Conservation (phyloP, 2,797 vertebrate genomes). For the Pogoniulus pusillus region DNA sequence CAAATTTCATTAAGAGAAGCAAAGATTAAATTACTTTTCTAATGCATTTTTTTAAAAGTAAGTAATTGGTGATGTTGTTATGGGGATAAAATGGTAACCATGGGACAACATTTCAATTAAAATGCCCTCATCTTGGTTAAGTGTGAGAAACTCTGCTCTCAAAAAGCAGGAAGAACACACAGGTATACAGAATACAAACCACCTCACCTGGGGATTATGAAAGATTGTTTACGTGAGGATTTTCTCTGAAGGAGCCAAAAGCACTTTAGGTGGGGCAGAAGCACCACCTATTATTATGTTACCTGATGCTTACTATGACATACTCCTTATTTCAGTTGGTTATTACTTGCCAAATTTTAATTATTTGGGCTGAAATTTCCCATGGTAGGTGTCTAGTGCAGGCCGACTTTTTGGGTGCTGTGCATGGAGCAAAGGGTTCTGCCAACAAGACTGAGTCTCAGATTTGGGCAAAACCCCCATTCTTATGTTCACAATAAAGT, state of each 20-base stretch:
- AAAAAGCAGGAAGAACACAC: neutral
- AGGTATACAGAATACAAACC: neutral
- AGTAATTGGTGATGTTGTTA: constrained; percentile 56
- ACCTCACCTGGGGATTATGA: constrained; percentile 10
- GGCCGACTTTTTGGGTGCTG: neutral
- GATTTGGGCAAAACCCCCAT: neutral
- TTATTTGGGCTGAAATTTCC: constrained; percentile 51
- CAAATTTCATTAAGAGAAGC: constrained; percentile 59
- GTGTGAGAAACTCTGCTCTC: constrained; percentile 24
- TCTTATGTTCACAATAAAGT: neutral
- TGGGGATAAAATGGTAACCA: constrained; percentile 48
- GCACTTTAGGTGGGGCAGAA: constrained; percentile 58
- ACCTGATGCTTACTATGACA: constrained; percentile 30
- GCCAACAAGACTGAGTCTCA: neutral
- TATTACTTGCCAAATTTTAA: constrained; percentile 46
- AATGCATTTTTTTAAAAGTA: constrained; percentile 53
- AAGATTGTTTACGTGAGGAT: constrained; percentile 43
- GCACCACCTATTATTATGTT: constrained; percentile 56
- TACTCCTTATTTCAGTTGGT: neutral
- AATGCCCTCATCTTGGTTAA: constrained; percentile 12
- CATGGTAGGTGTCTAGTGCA: neutral
- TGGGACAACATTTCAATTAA: constrained; percentile 39
- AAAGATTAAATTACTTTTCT: constrained; percentile 64
- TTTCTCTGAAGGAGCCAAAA: constrained; percentile 59
- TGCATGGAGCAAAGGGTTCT: neutral